Base-by-base conservation (phyloP, 2,888 invertebrate genomes). In the Perizoma affinitatum region DNA sequence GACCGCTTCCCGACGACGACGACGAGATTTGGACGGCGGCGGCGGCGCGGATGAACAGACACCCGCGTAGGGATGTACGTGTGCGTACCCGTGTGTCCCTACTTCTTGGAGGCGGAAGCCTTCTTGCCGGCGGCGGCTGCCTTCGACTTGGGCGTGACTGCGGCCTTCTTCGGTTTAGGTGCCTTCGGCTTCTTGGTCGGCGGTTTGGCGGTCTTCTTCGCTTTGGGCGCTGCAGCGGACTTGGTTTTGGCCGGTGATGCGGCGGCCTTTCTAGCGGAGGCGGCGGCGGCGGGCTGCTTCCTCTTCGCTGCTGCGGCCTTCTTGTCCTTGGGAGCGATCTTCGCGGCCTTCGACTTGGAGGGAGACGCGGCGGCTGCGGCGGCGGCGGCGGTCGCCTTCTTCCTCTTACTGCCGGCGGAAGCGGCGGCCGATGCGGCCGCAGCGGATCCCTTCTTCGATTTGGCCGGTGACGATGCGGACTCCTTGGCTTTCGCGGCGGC, bases 161-260 rank as follows among this genome's bases (percentile, higher is more conserved):
- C 47, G 11, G 62, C 58, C 82, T 57, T 84, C 87, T 6, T 57
- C 35, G 57, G 57, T 51, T 45, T 54, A 8, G 87, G 84, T 4
- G 86, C 78, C 63, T 82, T 88, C 0, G 86, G 82, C 52, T 85
- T 87, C 62, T 83, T 56, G 65, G 82, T 76, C 1, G 84, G 77
- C 41, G 87, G 86, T 38, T 80, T 83, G 34, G 58, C 61, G 33
- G 56, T 57, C 53, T 61, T 61, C 44, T 61, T 81, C 35, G 81
- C 83, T 41, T 83, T 82, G 1, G 80, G 72, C 5, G 81, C 75
- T 64, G 77, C 73, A 61, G 76, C 35, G 53, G 54, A 50, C 54
- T 63, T 63, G 5, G 58, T 36, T 34, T 59, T 63, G 4, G 71
- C 66, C 54, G 22, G 22, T 22, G 22, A 22, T 22, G 22, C 22